A percentile compares a stretch with the other conserved stretches of the same genome.
These are phyloP conservation scores for Clanis bilineata DNA, from an alignment of 2,888 invertebrate species.

Conservation along the genomic window DNA sequence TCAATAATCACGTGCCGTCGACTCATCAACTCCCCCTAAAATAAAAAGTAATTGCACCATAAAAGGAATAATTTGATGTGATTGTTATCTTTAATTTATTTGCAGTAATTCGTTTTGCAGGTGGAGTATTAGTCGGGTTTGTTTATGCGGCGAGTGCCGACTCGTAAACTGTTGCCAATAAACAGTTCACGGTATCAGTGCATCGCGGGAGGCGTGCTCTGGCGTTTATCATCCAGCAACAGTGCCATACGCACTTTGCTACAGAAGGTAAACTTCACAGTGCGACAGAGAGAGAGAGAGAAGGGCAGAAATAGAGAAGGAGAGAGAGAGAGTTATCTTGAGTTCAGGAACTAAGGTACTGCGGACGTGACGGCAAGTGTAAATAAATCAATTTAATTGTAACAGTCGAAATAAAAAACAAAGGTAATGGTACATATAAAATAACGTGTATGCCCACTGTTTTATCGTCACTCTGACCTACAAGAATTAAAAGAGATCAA, in stretches of 20 bases:
- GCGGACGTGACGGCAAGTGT: too few relatives aligned
- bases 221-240: constrained; percentile 29
- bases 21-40: background rate
- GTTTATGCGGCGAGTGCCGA: constrained; percentile 5
- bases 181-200: constrained; percentile 27
- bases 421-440: too few relatives aligned
- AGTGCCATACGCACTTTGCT: background rate
- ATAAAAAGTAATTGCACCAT: background rate
- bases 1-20: background rate
- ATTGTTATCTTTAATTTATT: constrained; percentile 1
- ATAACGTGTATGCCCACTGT: too few relatives aligned
- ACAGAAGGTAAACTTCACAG: background rate
- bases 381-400: too few relatives aligned
- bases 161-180: constrained; percentile 23
- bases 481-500: too few relatives aligned
- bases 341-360: too few relatives aligned
- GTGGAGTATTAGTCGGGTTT: background rate
- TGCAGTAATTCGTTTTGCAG: constrained; percentile 11
- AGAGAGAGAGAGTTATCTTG: too few relatives aligned
- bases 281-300: too few relatives aligned
- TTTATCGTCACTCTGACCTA: too few relatives aligned
- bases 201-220: constrained; percentile 28
- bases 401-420: too few relatives aligned
- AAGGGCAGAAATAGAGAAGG: too few relatives aligned
- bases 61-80: background rate